Evolutionary conservation across 2,113 vertebrate species (phyloP).

Genomic region (Pithys albifrons): DNA sequence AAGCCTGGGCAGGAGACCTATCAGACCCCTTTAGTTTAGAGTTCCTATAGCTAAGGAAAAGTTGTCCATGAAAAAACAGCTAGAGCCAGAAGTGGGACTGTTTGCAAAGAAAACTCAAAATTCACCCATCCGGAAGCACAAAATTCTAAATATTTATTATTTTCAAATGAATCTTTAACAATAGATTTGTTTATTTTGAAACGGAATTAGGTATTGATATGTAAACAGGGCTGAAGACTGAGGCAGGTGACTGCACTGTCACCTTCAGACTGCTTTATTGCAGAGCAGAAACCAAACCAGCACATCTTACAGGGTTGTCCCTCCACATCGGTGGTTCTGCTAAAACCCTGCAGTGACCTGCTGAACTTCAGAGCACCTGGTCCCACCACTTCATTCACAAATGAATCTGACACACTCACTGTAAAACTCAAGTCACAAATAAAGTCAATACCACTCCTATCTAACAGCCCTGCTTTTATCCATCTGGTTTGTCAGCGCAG

Average conservation of each 20-base stretch:
- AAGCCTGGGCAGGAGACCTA: neutral
- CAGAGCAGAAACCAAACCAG: neutral
- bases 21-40: neutral
- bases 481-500: fast-evolving
- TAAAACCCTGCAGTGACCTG: neutral
- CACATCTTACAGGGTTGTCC: fast-evolving
- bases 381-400: neutral
- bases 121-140: neutral
- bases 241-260: neutral
- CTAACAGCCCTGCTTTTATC: neutral
- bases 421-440: neutral
- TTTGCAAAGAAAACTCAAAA: neutral
- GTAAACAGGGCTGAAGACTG: neutral
- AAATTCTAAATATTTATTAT: neutral
- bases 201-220: neutral
- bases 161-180: neutral
- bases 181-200: neutral
- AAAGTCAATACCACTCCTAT: fast-evolving
- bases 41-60: neutral
- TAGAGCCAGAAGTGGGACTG: neutral
- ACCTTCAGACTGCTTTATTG: neutral
- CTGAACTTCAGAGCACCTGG: neutral
- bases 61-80: neutral
- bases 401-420: fast-evolving
- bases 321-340: neutral